These are phyloP conservation scores for Idaea straminata DNA, from an alignment of 2,888 invertebrate genomes.

Conservation along the genomic window DNA sequence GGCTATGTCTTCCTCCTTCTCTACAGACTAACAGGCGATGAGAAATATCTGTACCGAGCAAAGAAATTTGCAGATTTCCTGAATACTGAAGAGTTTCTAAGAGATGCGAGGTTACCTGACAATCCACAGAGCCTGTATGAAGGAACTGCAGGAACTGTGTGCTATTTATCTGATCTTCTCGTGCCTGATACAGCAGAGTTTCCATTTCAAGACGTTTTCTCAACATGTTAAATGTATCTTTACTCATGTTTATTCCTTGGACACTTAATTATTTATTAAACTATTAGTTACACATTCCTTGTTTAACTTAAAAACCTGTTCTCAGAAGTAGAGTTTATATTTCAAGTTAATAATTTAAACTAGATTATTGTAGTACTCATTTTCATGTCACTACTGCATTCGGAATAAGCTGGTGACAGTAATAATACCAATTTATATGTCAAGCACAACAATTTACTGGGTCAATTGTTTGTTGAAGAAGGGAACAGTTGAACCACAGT, in stretches of 20 bases:
- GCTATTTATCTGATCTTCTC: slow-evolving; percentile 88
- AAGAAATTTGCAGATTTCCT: slow-evolving; percentile 88
- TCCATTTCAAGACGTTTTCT: slow-evolving; percentile 89
- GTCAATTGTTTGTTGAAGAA: neutral
- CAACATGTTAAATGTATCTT: slow-evolving; percentile 34
- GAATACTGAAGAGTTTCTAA: slow-evolving; percentile 82
- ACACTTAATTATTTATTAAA: slow-evolving; percentile 34
- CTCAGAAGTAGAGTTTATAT: neutral
- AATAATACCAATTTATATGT: slow-evolving; percentile 31
- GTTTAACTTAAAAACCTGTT: slow-evolving; percentile 26
- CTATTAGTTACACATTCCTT: slow-evolving; percentile 8
- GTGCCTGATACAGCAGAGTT: slow-evolving; percentile 87
- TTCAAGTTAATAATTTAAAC: slow-evolving; percentile 5
- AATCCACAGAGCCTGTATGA: slow-evolving; percentile 91
- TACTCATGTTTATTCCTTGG: slow-evolving; percentile 7
- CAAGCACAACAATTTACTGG: neutral
- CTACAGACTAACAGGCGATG: slow-evolving; percentile 86
- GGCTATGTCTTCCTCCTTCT: slow-evolving; percentile 89
- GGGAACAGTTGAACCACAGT: neutral
- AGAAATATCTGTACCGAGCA: slow-evolving; percentile 87
- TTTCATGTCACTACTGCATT: neutral
- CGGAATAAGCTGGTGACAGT: slow-evolving; percentile 47
- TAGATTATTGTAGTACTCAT: slow-evolving; percentile 4
- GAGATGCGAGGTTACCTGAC: slow-evolving; percentile 87
- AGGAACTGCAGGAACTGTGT: slow-evolving; percentile 92